These are phyloP conservation scores for Danio aesculapii DNA, from an alignment of 2,797 vertebrate genomes.

Conservation along the genomic window DNA sequence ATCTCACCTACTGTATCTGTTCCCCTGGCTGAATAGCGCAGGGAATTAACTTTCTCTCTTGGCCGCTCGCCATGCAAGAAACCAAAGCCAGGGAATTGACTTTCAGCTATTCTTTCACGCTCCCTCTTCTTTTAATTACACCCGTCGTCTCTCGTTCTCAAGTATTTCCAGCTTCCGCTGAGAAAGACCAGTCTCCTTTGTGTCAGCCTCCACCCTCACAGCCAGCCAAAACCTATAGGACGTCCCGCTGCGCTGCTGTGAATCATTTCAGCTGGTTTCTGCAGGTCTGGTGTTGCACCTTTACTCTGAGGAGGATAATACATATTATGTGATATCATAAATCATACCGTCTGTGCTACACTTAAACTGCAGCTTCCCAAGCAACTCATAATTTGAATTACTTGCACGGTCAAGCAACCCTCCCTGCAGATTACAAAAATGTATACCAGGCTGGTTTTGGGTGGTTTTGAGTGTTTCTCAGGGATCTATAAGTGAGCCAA, in stretches of 20 bases:
- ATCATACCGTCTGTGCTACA: neutral
- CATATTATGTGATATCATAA: conserved; percentile 15
- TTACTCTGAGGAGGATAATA: conserved; percentile 20
- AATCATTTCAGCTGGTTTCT: conserved; percentile 23
- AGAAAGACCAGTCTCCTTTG: conserved; percentile 32
- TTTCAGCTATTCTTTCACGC: conserved; percentile 29
- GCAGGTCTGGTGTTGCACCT: neutral
- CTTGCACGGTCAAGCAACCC: conserved; percentile 1
- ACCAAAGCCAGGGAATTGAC: conserved; percentile 46
- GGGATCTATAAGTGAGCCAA: too few relatives aligned
- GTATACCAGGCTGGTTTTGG: neutral
- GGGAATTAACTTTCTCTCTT: conserved; percentile 43
- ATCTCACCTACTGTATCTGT: conserved; percentile 1
- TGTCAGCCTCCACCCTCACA: neutral
- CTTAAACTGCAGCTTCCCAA: neutral
- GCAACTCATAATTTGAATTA: neutral
- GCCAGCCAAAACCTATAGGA: conserved; percentile 22
- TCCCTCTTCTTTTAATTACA: conserved; percentile 46
- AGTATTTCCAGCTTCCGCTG: conserved; percentile 42
- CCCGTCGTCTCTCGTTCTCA: conserved; percentile 33
- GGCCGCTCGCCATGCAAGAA: conserved; percentile 52
- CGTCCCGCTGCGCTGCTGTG: neutral
- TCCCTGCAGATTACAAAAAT: conserved; percentile 1
- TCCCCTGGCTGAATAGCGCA: conserved; percentile 43
- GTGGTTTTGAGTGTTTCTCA: neutral